phyloP scores from a whole-genome alignment of 2,888 invertebrate species.

The Priocnemis perturbator region DNA sequence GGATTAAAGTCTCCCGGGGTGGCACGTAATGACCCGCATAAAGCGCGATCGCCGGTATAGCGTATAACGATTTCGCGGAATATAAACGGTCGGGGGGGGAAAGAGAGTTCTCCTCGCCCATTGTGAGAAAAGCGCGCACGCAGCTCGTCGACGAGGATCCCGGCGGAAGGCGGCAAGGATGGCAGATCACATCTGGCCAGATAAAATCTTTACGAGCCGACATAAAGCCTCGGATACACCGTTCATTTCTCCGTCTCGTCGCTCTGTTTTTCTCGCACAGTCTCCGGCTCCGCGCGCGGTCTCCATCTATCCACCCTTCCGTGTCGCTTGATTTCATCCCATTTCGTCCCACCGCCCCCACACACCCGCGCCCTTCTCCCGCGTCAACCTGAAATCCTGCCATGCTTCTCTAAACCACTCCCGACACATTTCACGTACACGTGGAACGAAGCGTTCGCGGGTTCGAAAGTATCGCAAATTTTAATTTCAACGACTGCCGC shows the following conservation, averaged over 20 bases:
- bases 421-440: no score
- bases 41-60: not conserved
- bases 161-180: constrained; percentile 19
- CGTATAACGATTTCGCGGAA: no score
- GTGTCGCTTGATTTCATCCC: not conserved
- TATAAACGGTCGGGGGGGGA: not conserved
- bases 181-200: constrained; percentile 43
- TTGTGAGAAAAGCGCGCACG: not conserved
- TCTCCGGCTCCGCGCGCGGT: not conserved
- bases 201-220: constrained; percentile 62
- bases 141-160: constrained; percentile 11
- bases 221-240: constrained; percentile 48
- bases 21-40: not conserved
- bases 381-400: no score
- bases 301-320: constrained; percentile 1
- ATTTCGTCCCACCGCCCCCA: not conserved
- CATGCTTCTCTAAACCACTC: no score
- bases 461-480: no score
- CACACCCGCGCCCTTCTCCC: no score
- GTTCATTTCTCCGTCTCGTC: not conserved
- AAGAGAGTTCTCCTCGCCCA: not conserved
- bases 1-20: no score
- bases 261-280: no score
- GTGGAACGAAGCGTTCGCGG: no score
- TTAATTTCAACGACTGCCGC: no score